Percentiles rank a stretch among this genome's conserved stretches.
These are phyloP conservation scores for Ptychadena robeensis DNA, from an alignment of 2,797 vertebrate genomes.

Conservation along the genomic window DNA sequence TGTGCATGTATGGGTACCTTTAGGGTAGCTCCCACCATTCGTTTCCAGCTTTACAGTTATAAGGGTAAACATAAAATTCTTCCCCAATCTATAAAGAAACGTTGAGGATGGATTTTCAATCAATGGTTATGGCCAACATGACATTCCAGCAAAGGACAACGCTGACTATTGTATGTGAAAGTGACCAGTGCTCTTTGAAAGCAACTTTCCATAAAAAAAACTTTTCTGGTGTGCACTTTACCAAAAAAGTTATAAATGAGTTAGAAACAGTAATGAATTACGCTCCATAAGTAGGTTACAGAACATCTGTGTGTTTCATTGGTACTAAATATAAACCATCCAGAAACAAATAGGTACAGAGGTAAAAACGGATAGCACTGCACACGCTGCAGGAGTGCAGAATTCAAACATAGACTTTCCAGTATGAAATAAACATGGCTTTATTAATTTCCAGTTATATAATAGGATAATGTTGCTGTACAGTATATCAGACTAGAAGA, in stretches of 20 bases:
- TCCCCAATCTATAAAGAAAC: no score
- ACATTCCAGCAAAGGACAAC: background rate
- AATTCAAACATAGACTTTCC: background rate
- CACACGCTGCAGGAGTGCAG: background rate
- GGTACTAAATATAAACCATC: conserved; percentile 16
- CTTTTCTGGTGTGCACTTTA: background rate
- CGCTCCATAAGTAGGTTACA: conserved; percentile 29
- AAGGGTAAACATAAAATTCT: no score
- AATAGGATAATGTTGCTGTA: background rate
- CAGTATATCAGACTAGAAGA: no score
- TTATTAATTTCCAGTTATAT: background rate
- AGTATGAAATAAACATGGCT: background rate
- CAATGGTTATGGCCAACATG: no score
- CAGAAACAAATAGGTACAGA: conserved; percentile 10
- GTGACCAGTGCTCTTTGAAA: background rate
- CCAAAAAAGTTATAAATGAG: background rate
- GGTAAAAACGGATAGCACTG: background rate
- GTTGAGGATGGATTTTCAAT: no score
- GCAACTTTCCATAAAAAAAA: no score
- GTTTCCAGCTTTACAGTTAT: no score
- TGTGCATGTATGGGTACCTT: no score
- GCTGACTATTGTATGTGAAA: no score
- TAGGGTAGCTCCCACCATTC: no score
- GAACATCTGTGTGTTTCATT: background rate
- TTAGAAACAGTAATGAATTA: background rate